A percentile compares a stretch with the other conserved stretches of the same genome.
These are phyloP conservation scores for Anarhynchus alexandrinus DNA, from an alignment of 2,113 vertebrate genomes.

Conservation along the genomic window DNA sequence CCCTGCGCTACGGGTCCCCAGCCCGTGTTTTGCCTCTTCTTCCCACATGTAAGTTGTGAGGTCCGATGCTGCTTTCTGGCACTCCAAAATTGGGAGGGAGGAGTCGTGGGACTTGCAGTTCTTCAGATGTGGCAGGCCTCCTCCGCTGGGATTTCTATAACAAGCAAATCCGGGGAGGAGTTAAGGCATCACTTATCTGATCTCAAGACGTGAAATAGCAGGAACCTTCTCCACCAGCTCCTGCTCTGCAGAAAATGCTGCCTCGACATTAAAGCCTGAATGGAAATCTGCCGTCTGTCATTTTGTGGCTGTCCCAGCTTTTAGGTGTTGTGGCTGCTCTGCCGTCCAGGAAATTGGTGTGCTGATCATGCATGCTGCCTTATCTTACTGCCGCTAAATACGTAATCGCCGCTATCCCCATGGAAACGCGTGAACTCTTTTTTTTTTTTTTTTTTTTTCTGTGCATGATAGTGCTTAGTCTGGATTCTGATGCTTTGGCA, in stretches of 20 bases:
- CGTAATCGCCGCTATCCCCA: neutral
- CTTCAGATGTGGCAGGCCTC: neutral
- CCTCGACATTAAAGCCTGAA: rapidly evolving
- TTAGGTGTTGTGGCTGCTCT: neutral
- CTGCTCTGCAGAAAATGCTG: neutral
- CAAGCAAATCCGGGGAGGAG: conserved; percentile 43
- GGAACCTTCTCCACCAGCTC: neutral
- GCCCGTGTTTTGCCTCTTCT: neutral
- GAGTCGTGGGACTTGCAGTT: neutral
- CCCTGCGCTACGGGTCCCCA: rapidly evolving
- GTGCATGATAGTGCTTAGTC: neutral
- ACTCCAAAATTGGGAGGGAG: neutral
- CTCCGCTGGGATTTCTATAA: neutral
- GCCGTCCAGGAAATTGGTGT: neutral
- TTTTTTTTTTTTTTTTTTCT: neutral
- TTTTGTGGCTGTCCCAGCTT: neutral
- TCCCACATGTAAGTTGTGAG: neutral
- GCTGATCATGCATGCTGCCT: neutral
- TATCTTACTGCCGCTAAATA: rapidly evolving
- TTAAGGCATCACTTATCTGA: neutral
- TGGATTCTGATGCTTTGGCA: conserved; percentile 5
- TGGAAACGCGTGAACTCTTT: conserved; percentile 28
- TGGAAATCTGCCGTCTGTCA: neutral
- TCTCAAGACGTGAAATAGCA: neutral
- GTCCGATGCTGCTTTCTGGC: neutral